These are phyloP conservation scores for Pinctada fucata DNA, from an alignment of 2,888 invertebrate species.

Conservation along the genomic window DNA sequence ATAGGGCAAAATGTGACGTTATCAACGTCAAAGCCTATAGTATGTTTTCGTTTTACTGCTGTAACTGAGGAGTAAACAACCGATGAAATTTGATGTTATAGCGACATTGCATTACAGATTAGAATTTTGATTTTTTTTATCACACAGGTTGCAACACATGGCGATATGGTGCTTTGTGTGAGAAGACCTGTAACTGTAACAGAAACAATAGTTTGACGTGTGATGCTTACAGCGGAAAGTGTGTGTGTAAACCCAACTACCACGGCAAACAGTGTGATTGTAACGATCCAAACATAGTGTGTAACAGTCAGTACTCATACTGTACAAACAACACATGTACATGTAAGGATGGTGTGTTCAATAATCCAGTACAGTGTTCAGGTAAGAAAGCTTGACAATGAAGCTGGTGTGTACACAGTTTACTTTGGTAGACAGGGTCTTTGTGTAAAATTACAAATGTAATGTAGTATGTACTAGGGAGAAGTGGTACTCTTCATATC, in stretches of 20 bases:
- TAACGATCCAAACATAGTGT: neutral
- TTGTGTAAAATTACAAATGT: too few relatives aligned
- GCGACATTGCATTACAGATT: too few relatives aligned
- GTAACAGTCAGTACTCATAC: neutral
- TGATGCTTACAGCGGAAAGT: neutral
- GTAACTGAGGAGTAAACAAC: too few relatives aligned
- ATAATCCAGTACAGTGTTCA: neutral
- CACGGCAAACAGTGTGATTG: neutral
- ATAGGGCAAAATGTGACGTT: too few relatives aligned
- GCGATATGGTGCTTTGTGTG: neutral
- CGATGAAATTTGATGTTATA: too few relatives aligned
- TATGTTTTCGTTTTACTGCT: too few relatives aligned
- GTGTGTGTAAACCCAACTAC: neutral
- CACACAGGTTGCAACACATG: neutral
- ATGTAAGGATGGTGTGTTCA: neutral
- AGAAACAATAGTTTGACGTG: neutral
- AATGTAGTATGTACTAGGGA: too few relatives aligned
- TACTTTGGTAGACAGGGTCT: too few relatives aligned
- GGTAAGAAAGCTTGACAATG: neutral
- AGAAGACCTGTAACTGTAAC: neutral
- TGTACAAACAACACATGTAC: neutral
- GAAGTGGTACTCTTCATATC: too few relatives aligned
- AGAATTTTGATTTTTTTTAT: too few relatives aligned
- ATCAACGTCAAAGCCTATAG: too few relatives aligned
- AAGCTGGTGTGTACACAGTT: too few relatives aligned